Percentiles rank a stretch among this genome's conserved stretches.
phyloP scores from a whole-genome alignment of 1,140 invertebrate species.

The Trachelipus rathkii region DNA sequence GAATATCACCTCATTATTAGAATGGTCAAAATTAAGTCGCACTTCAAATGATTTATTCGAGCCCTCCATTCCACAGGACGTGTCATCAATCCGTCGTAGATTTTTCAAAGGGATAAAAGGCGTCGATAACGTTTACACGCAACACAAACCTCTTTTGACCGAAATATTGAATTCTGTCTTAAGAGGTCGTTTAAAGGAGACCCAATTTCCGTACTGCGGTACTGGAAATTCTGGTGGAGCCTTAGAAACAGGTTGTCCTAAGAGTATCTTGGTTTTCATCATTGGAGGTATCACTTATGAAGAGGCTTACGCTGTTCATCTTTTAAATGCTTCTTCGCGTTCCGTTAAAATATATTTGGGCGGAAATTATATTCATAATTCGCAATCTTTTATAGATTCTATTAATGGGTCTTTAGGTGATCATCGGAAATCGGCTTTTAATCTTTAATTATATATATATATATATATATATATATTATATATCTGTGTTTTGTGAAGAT shows the following conservation, averaged over 20 bases:
- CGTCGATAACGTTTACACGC: conserved; percentile 96
- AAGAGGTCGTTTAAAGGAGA: conserved; percentile 77
- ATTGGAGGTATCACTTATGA: conserved; percentile 96
- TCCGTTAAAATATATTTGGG: background rate
- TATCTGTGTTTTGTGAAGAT: too few species aligned
- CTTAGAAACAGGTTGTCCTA: conserved; percentile 57
- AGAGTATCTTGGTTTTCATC: conserved; percentile 91
- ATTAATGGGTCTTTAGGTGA: background rate
- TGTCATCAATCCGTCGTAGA: conserved; percentile 65
- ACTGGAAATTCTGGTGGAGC: conserved; percentile 26
- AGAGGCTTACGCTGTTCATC: conserved; percentile 81
- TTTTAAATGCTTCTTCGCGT: conserved; percentile 65
- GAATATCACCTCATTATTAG: conserved; percentile 66
- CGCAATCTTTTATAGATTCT: background rate
- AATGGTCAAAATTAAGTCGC: conserved; percentile 73
- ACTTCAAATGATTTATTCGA: conserved; percentile 74
- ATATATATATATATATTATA: too few species aligned
- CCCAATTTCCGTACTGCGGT: conserved; percentile 74
- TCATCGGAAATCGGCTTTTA: too few species aligned
- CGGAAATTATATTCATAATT: background rate
- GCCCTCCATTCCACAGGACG: conserved; percentile 68
- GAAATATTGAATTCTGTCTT: conserved; percentile 83
- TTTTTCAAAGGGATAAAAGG: conserved; percentile 69
- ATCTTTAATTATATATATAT: too few species aligned
- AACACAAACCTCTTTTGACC: conserved; percentile 81